phyloP scores from a whole-genome alignment of 1,140 invertebrate species.

The Oreohelix idahoensis region DNA sequence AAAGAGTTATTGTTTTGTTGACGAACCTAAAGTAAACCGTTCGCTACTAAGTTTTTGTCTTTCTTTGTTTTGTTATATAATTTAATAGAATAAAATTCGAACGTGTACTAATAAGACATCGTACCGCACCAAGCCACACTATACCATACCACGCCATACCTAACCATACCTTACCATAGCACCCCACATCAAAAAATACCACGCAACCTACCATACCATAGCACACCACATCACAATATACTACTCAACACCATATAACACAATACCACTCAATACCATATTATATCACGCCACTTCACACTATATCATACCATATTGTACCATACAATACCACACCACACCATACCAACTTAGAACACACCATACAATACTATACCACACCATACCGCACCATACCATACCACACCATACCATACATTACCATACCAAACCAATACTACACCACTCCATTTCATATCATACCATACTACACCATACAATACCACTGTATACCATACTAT shows the following conservation, averaged over 20 bases:
- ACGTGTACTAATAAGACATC: no score
- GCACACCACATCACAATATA: background rate
- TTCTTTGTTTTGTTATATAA: no score
- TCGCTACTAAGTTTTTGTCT: no score
- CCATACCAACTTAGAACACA: constrained; percentile 47
- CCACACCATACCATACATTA: constrained; percentile 43
- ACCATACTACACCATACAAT: no score
- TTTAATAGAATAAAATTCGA: no score
- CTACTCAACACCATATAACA: background rate
- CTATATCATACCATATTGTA: background rate
- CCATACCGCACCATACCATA: constrained; percentile 50
- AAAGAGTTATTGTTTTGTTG: no score
- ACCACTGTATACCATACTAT: no score
- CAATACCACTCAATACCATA: background rate
- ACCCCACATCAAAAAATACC: constrained; percentile 47
- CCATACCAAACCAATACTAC: constrained; percentile 44
- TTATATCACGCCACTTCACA: background rate
- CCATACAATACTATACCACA: constrained; percentile 48
- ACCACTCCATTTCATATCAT: constrained; percentile 47
- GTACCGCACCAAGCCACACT: constrained; percentile 9
- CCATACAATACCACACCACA: constrained; percentile 46
- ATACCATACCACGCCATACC: background rate
- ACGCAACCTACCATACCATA: no score
- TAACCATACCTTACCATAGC: constrained; percentile 34
- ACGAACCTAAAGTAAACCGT: no score